phyloP scores from a whole-genome alignment of 2,888 invertebrate species.

The Elegia similella region DNA sequence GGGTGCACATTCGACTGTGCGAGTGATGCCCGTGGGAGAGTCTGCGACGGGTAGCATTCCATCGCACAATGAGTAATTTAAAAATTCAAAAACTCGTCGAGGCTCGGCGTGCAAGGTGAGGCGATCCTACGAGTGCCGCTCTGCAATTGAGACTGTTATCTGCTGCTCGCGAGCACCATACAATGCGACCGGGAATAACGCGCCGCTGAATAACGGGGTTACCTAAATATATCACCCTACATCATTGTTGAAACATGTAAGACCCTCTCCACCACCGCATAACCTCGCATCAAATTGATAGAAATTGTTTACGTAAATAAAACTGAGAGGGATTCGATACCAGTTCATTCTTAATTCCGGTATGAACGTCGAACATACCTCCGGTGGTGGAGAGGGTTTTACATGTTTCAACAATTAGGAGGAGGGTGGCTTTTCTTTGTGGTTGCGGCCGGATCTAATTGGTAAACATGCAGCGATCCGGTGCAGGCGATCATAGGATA shows the following conservation, averaged over 20 bases:
- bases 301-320: slow-evolving; percentile 47
- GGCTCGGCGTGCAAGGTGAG: slow-evolving; percentile 66
- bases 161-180: slow-evolving; percentile 50
- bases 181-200: slow-evolving; percentile 45
- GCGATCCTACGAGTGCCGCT: slow-evolving; percentile 69
- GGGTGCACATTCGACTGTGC: slow-evolving; percentile 62
- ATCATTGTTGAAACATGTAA: no score
- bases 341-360: slow-evolving; percentile 30
- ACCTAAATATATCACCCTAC: slow-evolving; percentile 50
- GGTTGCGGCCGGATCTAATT: slow-evolving; percentile 46
- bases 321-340: slow-evolving; percentile 31
- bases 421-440: slow-evolving; percentile 40
- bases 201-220: slow-evolving; percentile 56
- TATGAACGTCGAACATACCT: slow-evolving; percentile 23
- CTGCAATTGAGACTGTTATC: slow-evolving; percentile 78
- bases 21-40: slow-evolving; percentile 41
- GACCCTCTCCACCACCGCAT: no score
- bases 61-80: slow-evolving; percentile 82
- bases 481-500: slow-evolving; percentile 47
- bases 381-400: slow-evolving; percentile 39
- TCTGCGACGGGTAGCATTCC: slow-evolving; percentile 69
- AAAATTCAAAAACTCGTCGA: slow-evolving; percentile 82
- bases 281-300: slow-evolving; percentile 32
- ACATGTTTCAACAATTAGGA: slow-evolving; percentile 54
- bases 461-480: slow-evolving; percentile 64